Base-by-base conservation (phyloP, 2,888 invertebrate genomes). In the Cephus nigrinus region DNA sequence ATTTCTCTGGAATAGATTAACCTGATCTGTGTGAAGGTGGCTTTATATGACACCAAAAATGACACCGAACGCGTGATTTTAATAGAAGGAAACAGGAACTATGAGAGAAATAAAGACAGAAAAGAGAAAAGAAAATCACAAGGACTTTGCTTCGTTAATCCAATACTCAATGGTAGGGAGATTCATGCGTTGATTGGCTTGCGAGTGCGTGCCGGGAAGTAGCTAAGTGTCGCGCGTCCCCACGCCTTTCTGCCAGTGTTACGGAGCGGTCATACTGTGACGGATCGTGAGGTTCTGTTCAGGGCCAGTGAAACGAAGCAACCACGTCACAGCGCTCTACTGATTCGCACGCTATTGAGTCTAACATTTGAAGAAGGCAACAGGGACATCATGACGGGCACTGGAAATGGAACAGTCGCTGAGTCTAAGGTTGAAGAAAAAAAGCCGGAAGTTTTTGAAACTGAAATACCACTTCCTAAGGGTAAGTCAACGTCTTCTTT, bases 181-280 rank as follows among this genome's bases (percentile, higher is more conserved):
- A 77, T n/a, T 35, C 36, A 75, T 30, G 77, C 75, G 76, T 33
- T 15, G 85, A 88, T 88, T 88, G 88, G 88, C 76, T 83, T 76
- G 81, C 78, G 79, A 80, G 78, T 79, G 77, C 84, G 82, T 86
- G 86, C 88, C 87, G 85, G 85, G 83, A 80, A 86, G 82, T 75
- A 85, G 80, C 86, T 87, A 88, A 88, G 88, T 88, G 86, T 84
- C 85, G 83, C 77, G 83, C 81, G 84, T 84, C 83, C 81, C 84
- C 75, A 78, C 81, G 83, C 82, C 78, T 83, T 85, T 78, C 84
- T 82, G 82, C 85, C 88, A 88, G 89, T 88, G 81, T 55, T 55
- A 79, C 84, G 79, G 83, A 85, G 84, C 83, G 85, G 85, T 84
- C 83, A 80, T 74, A 80, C 77, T 75, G 74, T 71, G 74, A 55